A percentile compares a stretch with the other conserved stretches of the same genome.
Evolutionary conservation across 1,140 invertebrate species (phyloP).

Genomic region (Agrilus planipennis): DNA sequence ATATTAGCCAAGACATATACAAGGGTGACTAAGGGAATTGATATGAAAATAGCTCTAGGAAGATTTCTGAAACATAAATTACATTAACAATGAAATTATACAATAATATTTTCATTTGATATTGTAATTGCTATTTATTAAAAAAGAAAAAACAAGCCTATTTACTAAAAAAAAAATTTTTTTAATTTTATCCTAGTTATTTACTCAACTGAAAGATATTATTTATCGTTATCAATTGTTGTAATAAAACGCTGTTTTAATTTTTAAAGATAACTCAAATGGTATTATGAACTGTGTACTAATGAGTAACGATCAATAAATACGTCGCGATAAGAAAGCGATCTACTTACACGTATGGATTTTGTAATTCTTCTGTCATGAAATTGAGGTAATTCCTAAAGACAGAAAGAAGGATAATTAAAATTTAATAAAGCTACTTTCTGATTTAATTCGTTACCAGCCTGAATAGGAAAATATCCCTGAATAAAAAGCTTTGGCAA

Average conservation of each 20-base stretch:
- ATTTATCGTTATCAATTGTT: too few species aligned
- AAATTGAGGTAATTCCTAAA: slow-evolving; percentile 89
- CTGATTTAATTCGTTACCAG: slow-evolving; percentile 46
- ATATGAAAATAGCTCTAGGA: slow-evolving; percentile 88
- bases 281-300: too few species aligned
- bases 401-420: slow-evolving; percentile 19
- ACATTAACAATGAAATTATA: slow-evolving; percentile 5
- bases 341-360: slow-evolving; percentile 77
- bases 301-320: too few species aligned
- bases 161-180: too few species aligned
- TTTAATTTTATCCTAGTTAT: too few species aligned
- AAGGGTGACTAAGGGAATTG: slow-evolving; percentile 76
- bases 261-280: too few species aligned
- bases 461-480: slow-evolving; percentile 96
- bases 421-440: slow-evolving; percentile 4
- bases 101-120: slow-evolving; percentile 5
- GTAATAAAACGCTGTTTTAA: too few species aligned
- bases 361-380: slow-evolving; percentile 90
- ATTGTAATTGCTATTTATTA: slow-evolving; percentile 6
- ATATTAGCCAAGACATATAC: slow-evolving; percentile 91
- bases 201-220: too few species aligned
- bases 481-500: slow-evolving; percentile 86
- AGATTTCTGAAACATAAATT: slow-evolving; percentile 59
- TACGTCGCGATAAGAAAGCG: too few species aligned
- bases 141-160: too few species aligned